These are phyloP conservation scores for Nothobranchius furzeri DNA, from an alignment of 2,113 vertebrate species.

Conservation along the genomic window DNA sequence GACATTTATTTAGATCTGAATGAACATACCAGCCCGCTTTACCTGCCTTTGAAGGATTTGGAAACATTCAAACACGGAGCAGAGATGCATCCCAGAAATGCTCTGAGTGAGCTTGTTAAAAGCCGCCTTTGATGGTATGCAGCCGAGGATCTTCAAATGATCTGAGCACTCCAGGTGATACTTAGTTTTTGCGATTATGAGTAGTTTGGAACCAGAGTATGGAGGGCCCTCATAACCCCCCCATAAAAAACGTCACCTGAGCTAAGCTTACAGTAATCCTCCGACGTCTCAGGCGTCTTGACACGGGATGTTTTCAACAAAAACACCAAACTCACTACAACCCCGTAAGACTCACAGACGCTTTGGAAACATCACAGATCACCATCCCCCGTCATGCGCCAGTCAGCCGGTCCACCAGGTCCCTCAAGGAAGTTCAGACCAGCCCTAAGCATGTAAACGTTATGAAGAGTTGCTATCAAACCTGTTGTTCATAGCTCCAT, in stretches of 20 bases:
- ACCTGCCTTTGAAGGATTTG: constrained; percentile 37
- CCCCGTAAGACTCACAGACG: constrained; percentile 54
- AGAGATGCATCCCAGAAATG: too few species aligned
- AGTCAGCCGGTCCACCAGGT: constrained; percentile 13
- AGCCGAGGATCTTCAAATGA: constrained; percentile 53
- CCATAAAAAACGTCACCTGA: constrained; percentile 66
- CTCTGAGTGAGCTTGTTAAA: constrained; percentile 49
- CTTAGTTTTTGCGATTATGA: constrained; percentile 55
- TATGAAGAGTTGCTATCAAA: too few species aligned
- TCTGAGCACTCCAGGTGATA: constrained; percentile 65
- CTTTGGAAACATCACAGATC: constrained; percentile 64
- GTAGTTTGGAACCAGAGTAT: constrained; percentile 61
- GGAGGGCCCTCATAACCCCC: constrained; percentile 72
- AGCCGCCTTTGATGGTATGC: constrained; percentile 59
- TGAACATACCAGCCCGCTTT: too few species aligned
- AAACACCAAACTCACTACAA: constrained; percentile 75
- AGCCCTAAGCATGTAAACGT: too few species aligned
- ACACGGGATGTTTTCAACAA: constrained; percentile 76
- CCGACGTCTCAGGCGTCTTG: constrained; percentile 61
- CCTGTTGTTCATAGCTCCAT: too few species aligned
- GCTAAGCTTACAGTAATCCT: constrained; percentile 77
- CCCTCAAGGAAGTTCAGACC: too few species aligned
- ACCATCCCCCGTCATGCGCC: constrained; percentile 46
- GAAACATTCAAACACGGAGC: constrained; percentile 8
- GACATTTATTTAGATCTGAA: too few species aligned